Evolutionary conservation across 2,888 invertebrate species (phyloP), one percentile per base, ranked within the genome.

Genomic region (Cyclophora punctaria): DNA sequence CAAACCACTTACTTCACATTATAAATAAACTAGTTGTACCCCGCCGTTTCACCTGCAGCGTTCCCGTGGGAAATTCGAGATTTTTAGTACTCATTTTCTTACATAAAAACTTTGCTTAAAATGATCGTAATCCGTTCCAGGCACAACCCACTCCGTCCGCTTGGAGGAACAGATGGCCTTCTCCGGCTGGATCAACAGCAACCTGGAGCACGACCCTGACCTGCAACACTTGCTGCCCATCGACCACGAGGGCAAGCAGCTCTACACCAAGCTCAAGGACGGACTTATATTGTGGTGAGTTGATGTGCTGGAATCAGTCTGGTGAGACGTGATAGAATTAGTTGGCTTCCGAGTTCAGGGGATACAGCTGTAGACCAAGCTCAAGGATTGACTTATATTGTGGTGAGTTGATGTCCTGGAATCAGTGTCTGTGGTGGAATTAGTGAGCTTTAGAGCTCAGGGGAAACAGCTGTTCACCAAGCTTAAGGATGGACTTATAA

Each of bases 121-220:
- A 20, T 20, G 1, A 1, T 20, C 2, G 20, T 20, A 20, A 20
- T 20, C 20, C 20, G 20, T 20, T 20, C 20, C 67, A 89, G 89
- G 89, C 45, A 98, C 98, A 51, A 97, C 97, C 46, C 99, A 99
- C 85, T 98, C 98, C 2, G 98, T 99, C 1, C 91, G 97, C 2
- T 89, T 95, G 35, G 97, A 98, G 80, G 99, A 99, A 80, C 98
- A 98, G 83, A 91, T 98, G 71, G 99, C 99, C 41, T 99, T 99
- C 89, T 97, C 98, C 49, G 97, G 98, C 64, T 99, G 99, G 99
- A 98, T 99, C 65, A 99, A 99, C 87, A 95, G 95, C 60, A 97
- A 97, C 88, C 88, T 99, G 65, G 92, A 92, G 33, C 92, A 93
- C 61, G 99, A 99, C 83, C 93, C 94, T 0, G 98, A 99, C 79